Evolutionary conservation across 2,797 vertebrate genomes (phyloP).

Genomic region (Lagodon rhomboides): DNA sequence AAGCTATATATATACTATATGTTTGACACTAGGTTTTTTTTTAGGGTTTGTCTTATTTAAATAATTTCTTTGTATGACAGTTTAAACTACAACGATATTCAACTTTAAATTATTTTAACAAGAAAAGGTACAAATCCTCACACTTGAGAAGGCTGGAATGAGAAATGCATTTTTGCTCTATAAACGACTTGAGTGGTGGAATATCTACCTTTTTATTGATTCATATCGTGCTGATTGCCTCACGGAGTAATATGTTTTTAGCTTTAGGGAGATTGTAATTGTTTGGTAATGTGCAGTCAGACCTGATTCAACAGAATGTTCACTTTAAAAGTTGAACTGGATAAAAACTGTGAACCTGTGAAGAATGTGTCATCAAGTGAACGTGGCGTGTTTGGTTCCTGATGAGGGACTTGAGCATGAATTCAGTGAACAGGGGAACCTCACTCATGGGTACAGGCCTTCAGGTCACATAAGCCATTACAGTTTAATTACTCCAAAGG

Average conservation of each 20-base stretch:
- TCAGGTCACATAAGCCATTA: conserved; percentile 70
- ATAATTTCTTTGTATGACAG: neutral
- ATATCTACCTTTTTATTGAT: no score
- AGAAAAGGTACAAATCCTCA: neutral
- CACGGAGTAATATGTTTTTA: no score
- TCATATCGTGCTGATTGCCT: no score
- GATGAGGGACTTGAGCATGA: conserved; percentile 52
- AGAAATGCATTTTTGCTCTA: neutral
- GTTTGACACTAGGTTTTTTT: neutral
- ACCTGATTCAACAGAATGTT: neutral
- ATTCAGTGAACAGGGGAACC: conserved; percentile 70
- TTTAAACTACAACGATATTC: neutral
- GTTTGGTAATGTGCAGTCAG: neutral
- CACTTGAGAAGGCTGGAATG: neutral
- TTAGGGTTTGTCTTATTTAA: neutral
- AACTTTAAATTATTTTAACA: neutral
- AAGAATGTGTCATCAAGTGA: neutral
- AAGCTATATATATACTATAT: no score
- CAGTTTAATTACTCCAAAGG: conserved; percentile 75
- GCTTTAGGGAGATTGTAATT: no score
- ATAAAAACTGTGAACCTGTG: neutral
- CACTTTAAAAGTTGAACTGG: neutral
- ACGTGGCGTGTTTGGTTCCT: conserved; percentile 54
- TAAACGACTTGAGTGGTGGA: neutral
- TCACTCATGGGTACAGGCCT: conserved; percentile 58